These are phyloP conservation scores for Petroica traversi DNA, from an alignment of 2,113 vertebrate species.

Conservation along the genomic window DNA sequence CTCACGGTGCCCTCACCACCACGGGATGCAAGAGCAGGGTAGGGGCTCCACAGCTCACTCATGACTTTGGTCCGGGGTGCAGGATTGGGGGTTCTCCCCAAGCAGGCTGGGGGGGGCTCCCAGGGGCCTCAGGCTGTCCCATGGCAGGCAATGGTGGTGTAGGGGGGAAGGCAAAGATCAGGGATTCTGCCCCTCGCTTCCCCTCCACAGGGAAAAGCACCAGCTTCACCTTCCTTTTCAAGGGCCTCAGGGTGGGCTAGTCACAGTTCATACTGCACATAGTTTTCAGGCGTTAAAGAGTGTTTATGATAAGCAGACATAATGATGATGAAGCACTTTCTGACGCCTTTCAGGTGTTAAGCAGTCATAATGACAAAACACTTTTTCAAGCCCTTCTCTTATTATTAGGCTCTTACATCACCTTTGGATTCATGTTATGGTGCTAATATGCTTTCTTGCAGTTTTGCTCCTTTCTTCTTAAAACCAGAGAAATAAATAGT, in stretches of 20 bases:
- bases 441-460: neutral
- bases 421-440: neutral
- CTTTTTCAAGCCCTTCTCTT: neutral
- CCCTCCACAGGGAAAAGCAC: too few species aligned
- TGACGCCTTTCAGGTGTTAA: neutral
- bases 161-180: too few species aligned
- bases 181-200: too few species aligned
- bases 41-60: too few species aligned
- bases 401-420: neutral
- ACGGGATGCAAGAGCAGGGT: too few species aligned
- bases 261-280: fast-evolving
- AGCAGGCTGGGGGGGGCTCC: too few species aligned
- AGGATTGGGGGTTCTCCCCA: too few species aligned
- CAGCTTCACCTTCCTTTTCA: neutral
- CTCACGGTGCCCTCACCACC: too few species aligned
- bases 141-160: too few species aligned
- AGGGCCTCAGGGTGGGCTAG: neutral
- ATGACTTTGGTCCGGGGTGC: too few species aligned
- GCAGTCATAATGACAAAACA: neutral
- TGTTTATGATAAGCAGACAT: too few species aligned
- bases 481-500: neutral
- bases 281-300: neutral
- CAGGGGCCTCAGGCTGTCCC: too few species aligned
- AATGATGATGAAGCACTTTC: neutral
- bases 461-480: neutral